Conservation (phyloP, 1,140 invertebrate genomes). For the Dufourea novaeangliae region DNA sequence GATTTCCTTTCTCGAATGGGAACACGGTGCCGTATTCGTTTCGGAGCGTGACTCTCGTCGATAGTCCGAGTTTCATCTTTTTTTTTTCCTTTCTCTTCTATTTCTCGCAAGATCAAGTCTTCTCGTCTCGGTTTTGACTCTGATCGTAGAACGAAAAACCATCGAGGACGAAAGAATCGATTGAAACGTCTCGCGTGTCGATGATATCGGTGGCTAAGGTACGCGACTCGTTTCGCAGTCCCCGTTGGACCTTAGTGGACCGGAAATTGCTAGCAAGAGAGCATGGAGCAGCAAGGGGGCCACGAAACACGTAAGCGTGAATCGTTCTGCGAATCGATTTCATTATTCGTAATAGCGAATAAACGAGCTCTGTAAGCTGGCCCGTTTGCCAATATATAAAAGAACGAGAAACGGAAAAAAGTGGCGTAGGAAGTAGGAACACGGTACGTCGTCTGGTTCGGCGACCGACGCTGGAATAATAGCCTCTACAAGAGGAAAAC, state of each 20-base stretch:
- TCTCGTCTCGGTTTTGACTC: neutral
- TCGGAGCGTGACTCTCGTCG: constrained; percentile 24
- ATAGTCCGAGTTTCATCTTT: neutral
- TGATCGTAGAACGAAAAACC: neutral
- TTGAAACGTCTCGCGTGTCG: too few species aligned
- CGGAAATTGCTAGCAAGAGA: neutral
- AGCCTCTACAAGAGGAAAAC: neutral
- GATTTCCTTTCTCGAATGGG: constrained; percentile 4
- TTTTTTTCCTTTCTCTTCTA: neutral
- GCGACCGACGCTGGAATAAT: constrained; percentile 26
- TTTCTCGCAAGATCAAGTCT: neutral
- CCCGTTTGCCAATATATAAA: constrained; percentile 25
- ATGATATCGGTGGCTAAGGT: too few species aligned
- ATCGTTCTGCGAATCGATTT: constrained; percentile 54
- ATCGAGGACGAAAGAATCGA: too few species aligned
- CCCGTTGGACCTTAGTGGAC: neutral
- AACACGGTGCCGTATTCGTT: constrained; percentile 19
- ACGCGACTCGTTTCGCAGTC: too few species aligned
- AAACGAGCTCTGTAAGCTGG: constrained; percentile 43
- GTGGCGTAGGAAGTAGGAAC: constrained; percentile 35
- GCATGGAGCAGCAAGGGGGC: rapidly evolving
- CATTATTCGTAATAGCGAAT: constrained; percentile 45
- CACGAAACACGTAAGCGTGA: constrained; percentile 5
- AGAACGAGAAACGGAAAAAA: neutral
- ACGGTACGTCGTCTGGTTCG: constrained; percentile 20